phyloP scores from a whole-genome alignment of 2,888 invertebrate genomes.

The Drosophila neoperkinsi region DNA sequence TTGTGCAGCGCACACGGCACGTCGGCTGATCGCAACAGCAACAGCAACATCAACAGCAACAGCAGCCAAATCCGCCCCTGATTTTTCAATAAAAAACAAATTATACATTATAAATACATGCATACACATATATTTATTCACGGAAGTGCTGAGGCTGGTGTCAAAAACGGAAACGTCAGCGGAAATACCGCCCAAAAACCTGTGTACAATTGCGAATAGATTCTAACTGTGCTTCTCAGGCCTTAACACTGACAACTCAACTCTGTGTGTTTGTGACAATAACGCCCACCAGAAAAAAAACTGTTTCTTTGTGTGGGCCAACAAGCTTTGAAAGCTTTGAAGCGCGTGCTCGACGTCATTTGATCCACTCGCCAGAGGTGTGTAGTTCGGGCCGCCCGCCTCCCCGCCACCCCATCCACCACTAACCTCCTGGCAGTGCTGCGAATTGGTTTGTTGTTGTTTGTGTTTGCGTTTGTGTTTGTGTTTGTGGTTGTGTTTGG shows the following conservation, averaged over 20 bases:
- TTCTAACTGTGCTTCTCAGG: slow-evolving; percentile 26
- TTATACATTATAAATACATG: neutral
- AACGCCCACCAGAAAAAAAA: slow-evolving; percentile 42
- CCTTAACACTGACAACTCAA: slow-evolving; percentile 3
- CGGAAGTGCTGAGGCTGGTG: slow-evolving; percentile 35
- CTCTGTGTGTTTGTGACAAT: slow-evolving; percentile 27
- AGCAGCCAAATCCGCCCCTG: slow-evolving; percentile 29
- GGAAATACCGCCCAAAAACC: neutral
- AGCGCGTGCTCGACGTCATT: slow-evolving; percentile 53
- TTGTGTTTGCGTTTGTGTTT: slow-evolving; percentile 31
- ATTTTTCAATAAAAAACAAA: slow-evolving; percentile 11
- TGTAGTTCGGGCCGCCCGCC: slow-evolving; percentile 5
- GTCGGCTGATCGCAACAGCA: slow-evolving; percentile 71
- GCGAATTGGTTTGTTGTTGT: slow-evolving; percentile 42
- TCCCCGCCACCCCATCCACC: neutral
- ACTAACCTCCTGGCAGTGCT: slow-evolving; percentile 16
- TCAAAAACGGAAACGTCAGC: slow-evolving; percentile 14
- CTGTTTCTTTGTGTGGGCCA: slow-evolving; percentile 14
- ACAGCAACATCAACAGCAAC: slow-evolving; percentile 43
- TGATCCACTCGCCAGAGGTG: slow-evolving; percentile 29
- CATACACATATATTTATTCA: slow-evolving; percentile 26
- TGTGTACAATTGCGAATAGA: slow-evolving; percentile 1
- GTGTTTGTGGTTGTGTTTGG: slow-evolving; percentile 33
- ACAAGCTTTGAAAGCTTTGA: slow-evolving; percentile 17
- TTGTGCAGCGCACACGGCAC: slow-evolving; percentile 84